phyloP scores from a whole-genome alignment of 2,888 invertebrate species.

The Tipula helvola region DNA sequence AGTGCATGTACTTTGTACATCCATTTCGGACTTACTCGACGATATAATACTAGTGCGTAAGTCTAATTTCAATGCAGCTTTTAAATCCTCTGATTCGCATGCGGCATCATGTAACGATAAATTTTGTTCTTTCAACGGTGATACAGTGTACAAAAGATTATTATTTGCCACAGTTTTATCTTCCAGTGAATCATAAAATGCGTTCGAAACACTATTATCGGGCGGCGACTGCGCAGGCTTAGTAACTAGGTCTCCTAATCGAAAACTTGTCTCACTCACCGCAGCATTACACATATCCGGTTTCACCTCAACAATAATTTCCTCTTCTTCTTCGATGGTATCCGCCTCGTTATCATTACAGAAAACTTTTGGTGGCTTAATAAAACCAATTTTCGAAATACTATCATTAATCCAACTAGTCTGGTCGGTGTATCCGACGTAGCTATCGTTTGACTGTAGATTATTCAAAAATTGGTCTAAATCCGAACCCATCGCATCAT shows the following conservation, averaged over 20 bases:
- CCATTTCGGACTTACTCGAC: constrained; percentile 19
- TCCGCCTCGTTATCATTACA: constrained; percentile 31
- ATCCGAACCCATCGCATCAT: constrained; percentile 45
- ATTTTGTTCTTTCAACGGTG: constrained; percentile 20
- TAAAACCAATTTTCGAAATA: constrained; percentile 23
- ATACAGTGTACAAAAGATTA: constrained; percentile 12
- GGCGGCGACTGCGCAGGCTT: not conserved
- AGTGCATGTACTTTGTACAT: constrained; percentile 20
- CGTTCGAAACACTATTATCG: constrained; percentile 7
- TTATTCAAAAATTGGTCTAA: constrained; percentile 56
- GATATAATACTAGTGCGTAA: constrained; percentile 22
- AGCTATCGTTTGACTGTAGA: constrained; percentile 43
- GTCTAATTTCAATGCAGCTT: constrained; percentile 15
- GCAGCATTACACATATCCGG: not conserved
- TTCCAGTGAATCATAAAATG: constrained; percentile 11
- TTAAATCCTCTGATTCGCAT: constrained; percentile 19
- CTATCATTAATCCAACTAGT: constrained; percentile 24
- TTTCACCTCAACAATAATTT: not conserved
- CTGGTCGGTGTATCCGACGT: constrained; percentile 23
- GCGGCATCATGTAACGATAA: constrained; percentile 20
- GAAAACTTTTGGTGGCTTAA: constrained; percentile 34
- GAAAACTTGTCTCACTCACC: not conserved
- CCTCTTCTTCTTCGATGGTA: constrained; percentile 24
- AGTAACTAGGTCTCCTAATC: not conserved
- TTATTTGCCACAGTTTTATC: not conserved